phyloP scores from a whole-genome alignment of 2,888 invertebrate genomes.

The Dendrolimus houi region DNA sequence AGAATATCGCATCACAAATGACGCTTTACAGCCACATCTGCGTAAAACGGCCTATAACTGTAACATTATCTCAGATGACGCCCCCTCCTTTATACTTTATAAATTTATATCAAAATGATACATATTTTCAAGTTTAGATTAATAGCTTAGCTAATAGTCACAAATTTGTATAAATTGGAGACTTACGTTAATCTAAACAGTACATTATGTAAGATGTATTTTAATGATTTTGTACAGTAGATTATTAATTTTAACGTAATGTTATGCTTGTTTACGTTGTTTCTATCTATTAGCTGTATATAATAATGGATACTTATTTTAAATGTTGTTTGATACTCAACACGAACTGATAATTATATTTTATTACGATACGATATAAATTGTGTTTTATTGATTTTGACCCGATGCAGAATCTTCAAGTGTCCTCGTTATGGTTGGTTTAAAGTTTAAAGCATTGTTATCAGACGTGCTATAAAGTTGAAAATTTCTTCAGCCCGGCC shows the following conservation, averaged over 20 bases:
- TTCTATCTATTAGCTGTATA: constrained; percentile 29
- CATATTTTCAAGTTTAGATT: too few species aligned
- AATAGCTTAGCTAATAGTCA: too few species aligned
- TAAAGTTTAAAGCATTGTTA: neutral
- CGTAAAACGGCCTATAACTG: too few species aligned
- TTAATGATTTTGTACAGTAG: constrained; percentile 4
- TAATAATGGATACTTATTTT: constrained; percentile 42
- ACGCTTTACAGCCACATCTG: too few species aligned
- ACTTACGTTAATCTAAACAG: too few species aligned
- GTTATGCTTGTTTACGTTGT: neutral
- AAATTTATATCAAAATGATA: too few species aligned
- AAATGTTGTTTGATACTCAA: constrained; percentile 71
- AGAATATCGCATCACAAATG: too few species aligned
- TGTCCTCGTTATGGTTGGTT: neutral
- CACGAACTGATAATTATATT: constrained; percentile 72
- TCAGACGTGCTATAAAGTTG: neutral
- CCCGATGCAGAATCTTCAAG: neutral
- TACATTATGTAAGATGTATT: too few species aligned
- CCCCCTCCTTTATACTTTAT: too few species aligned
- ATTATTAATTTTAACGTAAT: neutral
- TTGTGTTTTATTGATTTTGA: constrained; percentile 21
- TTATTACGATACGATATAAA: constrained; percentile 37
- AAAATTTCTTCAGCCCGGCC: neutral
- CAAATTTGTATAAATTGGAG: too few species aligned
- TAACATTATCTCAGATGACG: too few species aligned